Conservation (phyloP, 2,797 vertebrate genomes). For the Coilia nasus region DNA sequence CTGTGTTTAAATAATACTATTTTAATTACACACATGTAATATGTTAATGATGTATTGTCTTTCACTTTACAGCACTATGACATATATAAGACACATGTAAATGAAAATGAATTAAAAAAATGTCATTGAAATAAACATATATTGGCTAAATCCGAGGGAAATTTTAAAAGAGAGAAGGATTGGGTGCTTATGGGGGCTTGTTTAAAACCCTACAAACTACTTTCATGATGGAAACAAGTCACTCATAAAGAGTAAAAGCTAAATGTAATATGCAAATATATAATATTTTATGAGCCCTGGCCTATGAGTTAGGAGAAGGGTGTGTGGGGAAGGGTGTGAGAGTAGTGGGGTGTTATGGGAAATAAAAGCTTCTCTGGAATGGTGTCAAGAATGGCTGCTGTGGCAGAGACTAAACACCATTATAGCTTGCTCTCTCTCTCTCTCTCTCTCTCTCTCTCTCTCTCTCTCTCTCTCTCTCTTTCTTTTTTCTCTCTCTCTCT, state of each 20-base stretch:
- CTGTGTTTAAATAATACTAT: too few species aligned
- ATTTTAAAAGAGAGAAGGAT: neutral
- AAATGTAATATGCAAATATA: neutral
- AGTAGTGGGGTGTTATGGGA: slow-evolving; percentile 72
- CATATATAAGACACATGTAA: too few species aligned
- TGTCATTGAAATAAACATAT: too few species aligned
- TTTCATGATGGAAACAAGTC: slow-evolving; percentile 36
- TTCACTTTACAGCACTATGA: too few species aligned
- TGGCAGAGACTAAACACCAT: slow-evolving; percentile 82
- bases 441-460: slow-evolving; percentile 59
- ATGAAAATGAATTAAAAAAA: too few species aligned
- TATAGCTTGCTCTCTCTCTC: slow-evolving; percentile 77
- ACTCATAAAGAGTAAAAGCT: neutral
- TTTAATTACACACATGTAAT: too few species aligned
- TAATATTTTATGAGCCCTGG: neutral
- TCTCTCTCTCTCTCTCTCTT: neutral
- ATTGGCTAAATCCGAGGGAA: neutral
- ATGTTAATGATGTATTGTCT: too few species aligned
- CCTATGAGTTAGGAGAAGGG: slow-evolving; percentile 17
- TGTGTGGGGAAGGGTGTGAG: slow-evolving; percentile 61
- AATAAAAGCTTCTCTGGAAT: slow-evolving; percentile 94
- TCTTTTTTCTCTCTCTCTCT: slow-evolving; percentile 40
- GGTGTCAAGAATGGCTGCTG: slow-evolving; percentile 84
- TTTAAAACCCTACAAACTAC: slow-evolving; percentile 8
- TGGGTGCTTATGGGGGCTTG: neutral